phyloP scores from a whole-genome alignment of 2,797 vertebrate species.

The Enteromius anoplus region DNA sequence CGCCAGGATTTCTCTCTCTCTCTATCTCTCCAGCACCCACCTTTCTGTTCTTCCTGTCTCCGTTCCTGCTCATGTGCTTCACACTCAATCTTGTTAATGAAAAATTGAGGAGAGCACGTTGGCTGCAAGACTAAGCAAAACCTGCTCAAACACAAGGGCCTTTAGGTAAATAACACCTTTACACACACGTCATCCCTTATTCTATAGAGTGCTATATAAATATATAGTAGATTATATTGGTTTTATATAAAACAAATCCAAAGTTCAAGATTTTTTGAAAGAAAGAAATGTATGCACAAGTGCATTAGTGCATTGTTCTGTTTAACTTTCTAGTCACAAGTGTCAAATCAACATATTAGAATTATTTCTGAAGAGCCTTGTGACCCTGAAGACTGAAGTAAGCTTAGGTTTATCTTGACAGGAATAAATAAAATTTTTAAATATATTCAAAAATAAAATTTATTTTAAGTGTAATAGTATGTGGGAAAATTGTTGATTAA shows the following conservation, averaged over 20 bases:
- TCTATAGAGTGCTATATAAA: background rate
- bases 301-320: background rate
- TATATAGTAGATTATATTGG: background rate
- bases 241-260: background rate
- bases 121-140: conserved; percentile 68
- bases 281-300: background rate
- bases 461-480: background rate
- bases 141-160: background rate
- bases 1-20: conserved; percentile 58
- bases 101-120: conserved; percentile 73
- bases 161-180: background rate
- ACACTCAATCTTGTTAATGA: conserved; percentile 75
- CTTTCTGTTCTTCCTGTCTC: conserved; percentile 53
- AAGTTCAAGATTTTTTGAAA: background rate
- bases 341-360: background rate
- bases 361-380: background rate
- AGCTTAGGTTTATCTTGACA: background rate
- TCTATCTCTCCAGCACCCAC: conserved; percentile 12
- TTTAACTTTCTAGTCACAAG: background rate
- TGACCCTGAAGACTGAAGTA: background rate
- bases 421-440: background rate
- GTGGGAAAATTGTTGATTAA: background rate
- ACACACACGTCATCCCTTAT: background rate
- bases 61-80: conserved; percentile 54
- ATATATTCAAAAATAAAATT: background rate